Percentiles rank a stretch among this genome's conserved stretches.
Conservation (phyloP, 2,888 invertebrate genomes). For the Eledona agricola region DNA sequence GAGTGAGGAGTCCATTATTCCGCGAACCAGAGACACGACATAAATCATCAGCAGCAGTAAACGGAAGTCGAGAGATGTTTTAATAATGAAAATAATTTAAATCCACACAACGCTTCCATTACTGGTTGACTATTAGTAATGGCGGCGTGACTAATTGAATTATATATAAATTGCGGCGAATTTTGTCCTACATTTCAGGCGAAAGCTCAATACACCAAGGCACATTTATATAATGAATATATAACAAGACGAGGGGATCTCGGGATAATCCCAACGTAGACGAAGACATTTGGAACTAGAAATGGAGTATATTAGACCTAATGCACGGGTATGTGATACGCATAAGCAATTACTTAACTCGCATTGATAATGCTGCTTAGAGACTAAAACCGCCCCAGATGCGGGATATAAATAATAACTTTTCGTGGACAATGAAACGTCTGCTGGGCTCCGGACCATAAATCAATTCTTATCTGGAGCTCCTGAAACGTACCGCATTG, state of each 20-base stretch:
- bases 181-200: slow-evolving; percentile 22
- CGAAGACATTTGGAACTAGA: slow-evolving; percentile 33
- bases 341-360: slow-evolving; percentile 31
- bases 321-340: slow-evolving; percentile 31
- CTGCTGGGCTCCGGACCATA: slow-evolving; percentile 7
- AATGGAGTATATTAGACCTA: slow-evolving; percentile 35
- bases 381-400: background rate
- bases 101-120: slow-evolving; percentile 20
- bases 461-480: slow-evolving; percentile 26
- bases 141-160: slow-evolving; percentile 20
- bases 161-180: slow-evolving; percentile 26
- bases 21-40: slow-evolving; percentile 7
- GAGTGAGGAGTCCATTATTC: slow-evolving; percentile 1
- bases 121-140: slow-evolving; percentile 23
- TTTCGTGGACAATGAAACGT: slow-evolving; percentile 12
- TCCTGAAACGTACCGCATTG: slow-evolving; percentile 9
- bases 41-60: slow-evolving; percentile 6
- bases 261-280: slow-evolving; percentile 32
- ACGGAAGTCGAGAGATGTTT: slow-evolving; percentile 1
- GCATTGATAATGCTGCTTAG: slow-evolving; percentile 23
- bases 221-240: slow-evolving; percentile 41
- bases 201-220: slow-evolving; percentile 37
- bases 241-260: slow-evolving; percentile 28
- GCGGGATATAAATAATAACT: background rate
- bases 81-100: slow-evolving; percentile 13